Percentiles rank a stretch among this genome's conserved stretches.
Conservation (phyloP, 64 coral and sea anemone genomes). For the Astreopora myriophthalma region DNA sequence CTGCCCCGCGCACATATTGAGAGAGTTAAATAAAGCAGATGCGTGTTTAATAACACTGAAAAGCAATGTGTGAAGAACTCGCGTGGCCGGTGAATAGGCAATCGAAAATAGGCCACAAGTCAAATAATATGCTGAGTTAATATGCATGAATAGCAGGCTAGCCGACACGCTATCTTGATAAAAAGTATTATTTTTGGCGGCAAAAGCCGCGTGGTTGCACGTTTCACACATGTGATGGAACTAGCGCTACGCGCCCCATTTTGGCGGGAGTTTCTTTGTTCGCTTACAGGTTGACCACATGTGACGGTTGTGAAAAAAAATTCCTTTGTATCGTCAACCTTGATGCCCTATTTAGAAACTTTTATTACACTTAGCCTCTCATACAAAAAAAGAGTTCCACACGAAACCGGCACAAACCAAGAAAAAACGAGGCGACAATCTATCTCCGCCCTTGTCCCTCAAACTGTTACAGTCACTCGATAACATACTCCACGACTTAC, state of each 20-base stretch:
- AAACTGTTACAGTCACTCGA: background rate
- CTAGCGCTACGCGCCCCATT: conserved; percentile 48
- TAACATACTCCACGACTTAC: background rate
- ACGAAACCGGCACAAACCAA: background rate
- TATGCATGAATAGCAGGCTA: conserved; percentile 61
- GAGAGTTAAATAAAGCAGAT: background rate
- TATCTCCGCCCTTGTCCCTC: background rate
- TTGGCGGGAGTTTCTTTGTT: conserved; percentile 53
- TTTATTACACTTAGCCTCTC: background rate
- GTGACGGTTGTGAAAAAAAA: conserved; percentile 59
- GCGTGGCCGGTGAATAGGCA: conserved; percentile 69
- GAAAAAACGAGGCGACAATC: background rate
- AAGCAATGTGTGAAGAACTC: conserved; percentile 52
- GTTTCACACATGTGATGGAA: conserved; percentile 48
- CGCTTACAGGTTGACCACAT: conserved; percentile 37
- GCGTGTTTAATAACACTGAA: background rate
- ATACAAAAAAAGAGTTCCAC: too few relatives aligned
- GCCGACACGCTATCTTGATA: conserved; percentile 75
- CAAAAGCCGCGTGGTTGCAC: conserved; percentile 43
- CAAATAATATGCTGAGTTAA: conserved; percentile 52
- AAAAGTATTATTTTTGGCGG: conserved; percentile 83
- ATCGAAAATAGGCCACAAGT: conserved; percentile 31
- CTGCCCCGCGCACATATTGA: background rate
- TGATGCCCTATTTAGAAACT: background rate
- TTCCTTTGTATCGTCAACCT: conserved; percentile 58